Percentiles rank a stretch among this genome's conserved stretches.
These are phyloP conservation scores for Pavo muticus DNA, from an alignment of 2,113 vertebrate genomes.

Conservation along the genomic window DNA sequence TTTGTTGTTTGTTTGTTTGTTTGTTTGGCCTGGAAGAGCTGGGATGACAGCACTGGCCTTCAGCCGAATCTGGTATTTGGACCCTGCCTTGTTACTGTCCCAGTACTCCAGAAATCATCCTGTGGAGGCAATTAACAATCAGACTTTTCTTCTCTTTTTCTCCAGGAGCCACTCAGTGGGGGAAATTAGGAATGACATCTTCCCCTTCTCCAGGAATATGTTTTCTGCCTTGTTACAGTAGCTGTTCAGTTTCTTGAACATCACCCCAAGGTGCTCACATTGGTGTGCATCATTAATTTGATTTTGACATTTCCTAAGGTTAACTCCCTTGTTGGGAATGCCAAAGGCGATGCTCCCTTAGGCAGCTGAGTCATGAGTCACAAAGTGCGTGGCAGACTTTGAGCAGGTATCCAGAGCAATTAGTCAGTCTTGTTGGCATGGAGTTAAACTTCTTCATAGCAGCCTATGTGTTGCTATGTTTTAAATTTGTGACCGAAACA, in stretches of 20 bases:
- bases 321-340: not conserved
- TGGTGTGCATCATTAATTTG: not conserved
- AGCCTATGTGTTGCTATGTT: not conserved
- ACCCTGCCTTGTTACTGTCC: not conserved
- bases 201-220: not conserved
- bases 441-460: not conserved
- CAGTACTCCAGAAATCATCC: not conserved
- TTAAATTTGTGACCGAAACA: not conserved
- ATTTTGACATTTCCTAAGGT: not conserved
- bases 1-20: no score
- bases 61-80: not conserved
- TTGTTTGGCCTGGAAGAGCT: not conserved
- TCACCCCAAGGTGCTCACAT: not conserved
- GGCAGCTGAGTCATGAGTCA: not conserved
- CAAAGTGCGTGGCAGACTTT: not conserved
- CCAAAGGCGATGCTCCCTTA: not conserved
- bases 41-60: not conserved
- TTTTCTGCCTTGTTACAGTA: not conserved
- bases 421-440: not conserved
- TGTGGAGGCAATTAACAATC: not conserved
- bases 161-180: not conserved
- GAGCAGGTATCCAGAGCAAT: not conserved
- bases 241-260: not conserved
- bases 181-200: not conserved
- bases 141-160: not conserved